Conservation (phyloP, 92 coral and sea anemone genomes). For the Parazoanthus darwini region DNA sequence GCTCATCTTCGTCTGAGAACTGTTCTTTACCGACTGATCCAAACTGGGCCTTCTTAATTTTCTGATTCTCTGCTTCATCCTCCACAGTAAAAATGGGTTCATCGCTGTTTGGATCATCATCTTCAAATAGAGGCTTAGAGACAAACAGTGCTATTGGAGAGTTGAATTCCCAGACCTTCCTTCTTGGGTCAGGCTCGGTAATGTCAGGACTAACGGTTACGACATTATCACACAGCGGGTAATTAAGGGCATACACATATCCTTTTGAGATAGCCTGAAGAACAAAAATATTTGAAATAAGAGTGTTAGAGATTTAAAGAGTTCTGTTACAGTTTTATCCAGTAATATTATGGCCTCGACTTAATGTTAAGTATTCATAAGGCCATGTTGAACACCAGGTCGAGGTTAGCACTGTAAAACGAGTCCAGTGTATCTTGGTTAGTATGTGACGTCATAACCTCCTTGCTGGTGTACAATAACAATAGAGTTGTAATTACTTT, state of each 20-base stretch:
- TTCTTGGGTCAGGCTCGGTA: conserved; percentile 29
- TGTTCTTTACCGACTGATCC: neutral
- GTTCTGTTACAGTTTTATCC: no score
- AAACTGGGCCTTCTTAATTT: neutral
- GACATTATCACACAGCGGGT: conserved; percentile 56
- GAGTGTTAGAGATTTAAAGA: no score
- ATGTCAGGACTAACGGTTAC: conserved; percentile 16
- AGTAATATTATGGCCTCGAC: no score
- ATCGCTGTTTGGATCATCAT: neutral
- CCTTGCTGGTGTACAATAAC: no score
- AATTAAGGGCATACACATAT: conserved; percentile 46
- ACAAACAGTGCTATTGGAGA: conserved; percentile 69
- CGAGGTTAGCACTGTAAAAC: no score
- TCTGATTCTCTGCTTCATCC: neutral
- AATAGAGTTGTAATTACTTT: no score
- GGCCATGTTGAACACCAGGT: no score
- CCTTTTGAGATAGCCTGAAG: conserved; percentile 51
- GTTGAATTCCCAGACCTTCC: conserved; percentile 46
- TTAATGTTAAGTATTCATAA: no score
- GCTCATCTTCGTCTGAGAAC: neutral
- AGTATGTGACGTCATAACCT: no score
- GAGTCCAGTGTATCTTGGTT: no score
- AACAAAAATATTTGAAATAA: no score
- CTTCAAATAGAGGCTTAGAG: conserved; percentile 35
- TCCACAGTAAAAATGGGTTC: neutral